Base-by-base conservation (phyloP, 2,113 vertebrate species). In the Hystrix cristata region DNA sequence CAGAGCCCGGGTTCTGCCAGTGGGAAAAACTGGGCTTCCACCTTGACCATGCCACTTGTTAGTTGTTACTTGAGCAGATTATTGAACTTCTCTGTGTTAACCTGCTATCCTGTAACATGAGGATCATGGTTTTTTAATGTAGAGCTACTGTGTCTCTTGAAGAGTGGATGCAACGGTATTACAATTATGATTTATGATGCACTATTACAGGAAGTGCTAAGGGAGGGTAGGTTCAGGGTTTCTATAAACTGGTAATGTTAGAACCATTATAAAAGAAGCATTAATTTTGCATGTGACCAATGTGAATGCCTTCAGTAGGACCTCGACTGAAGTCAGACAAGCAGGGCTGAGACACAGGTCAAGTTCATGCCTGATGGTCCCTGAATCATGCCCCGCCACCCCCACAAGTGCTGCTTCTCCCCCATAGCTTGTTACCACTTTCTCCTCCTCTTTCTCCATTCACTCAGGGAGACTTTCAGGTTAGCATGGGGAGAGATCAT, bases 311-410 rank as follows among this genome's bases (percentile, higher is more conserved):
- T n/a, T 74, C 34, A 0, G 62, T 8, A 79, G 11, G 18, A 16
- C 16, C 0, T 14, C 57, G 12, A 21, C n/a, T 0, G 2, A 82
- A 65, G 53, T 8, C 21, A 7, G 18, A 5, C 7, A 15, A 12
- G 7, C 4, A 9, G 43, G 38, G 38, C 46, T 14, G 21, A 21
- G 23, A 60, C 6, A 19, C 6, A 46, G 38, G 16, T 3, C 0
- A 64, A 5, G 21, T 57, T 85, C 27, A 5, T 5, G 3, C 76
- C 31, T 7, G 34, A 16, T 4, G 29, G 60, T 19, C 67, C 46
- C 55, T 64, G 29, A 46, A 29, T 25, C 0, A 2, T 38, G 38
- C 38, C 38, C 38, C 38, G 38, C 38, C 23, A 14, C 80, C 19
- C 18, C 10, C 10, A 9, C 38, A 3, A 25, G 57, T 0, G 8